Percentiles rank a stretch among this genome's conserved stretches.
Conservation (phyloP, 2,888 invertebrate genomes). For the Caenorhabditis uteleia region DNA sequence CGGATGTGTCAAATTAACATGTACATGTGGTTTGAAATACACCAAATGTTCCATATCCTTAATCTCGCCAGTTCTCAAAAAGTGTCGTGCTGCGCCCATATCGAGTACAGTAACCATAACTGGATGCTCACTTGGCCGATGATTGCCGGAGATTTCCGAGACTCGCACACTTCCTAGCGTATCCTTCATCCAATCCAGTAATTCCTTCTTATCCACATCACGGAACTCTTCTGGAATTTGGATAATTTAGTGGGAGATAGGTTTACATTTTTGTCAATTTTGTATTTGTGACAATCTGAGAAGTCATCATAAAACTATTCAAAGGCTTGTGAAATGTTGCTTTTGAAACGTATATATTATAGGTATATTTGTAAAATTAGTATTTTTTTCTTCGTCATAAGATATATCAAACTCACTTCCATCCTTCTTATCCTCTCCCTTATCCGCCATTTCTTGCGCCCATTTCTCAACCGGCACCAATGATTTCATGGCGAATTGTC, state of each 20-base stretch:
- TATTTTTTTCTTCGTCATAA: slow-evolving; percentile 1
- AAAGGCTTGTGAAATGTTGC: not conserved
- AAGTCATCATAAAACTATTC: not conserved
- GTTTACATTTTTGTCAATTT: not conserved
- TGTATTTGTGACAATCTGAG: not conserved
- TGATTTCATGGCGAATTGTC: slow-evolving; percentile 82
- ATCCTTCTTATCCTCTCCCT: slow-evolving; percentile 67
- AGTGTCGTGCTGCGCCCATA: slow-evolving; percentile 94
- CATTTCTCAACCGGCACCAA: slow-evolving; percentile 92
- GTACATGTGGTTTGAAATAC: slow-evolving; percentile 80
- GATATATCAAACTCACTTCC: slow-evolving; percentile 25
- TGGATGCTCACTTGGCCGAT: slow-evolving; percentile 85
- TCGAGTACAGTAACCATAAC: slow-evolving; percentile 91
- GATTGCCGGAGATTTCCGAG: slow-evolving; percentile 75
- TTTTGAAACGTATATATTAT: no score
- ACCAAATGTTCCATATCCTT: slow-evolving; percentile 77
- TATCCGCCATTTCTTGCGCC: slow-evolving; percentile 73
- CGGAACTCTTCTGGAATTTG: slow-evolving; percentile 77
- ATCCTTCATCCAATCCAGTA: slow-evolving; percentile 82
- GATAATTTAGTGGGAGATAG: not conserved
- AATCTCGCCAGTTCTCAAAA: slow-evolving; percentile 79
- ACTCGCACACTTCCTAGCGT: slow-evolving; percentile 76
- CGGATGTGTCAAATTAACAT: slow-evolving; percentile 90
- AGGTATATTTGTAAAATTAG: no score
- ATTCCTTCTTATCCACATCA: slow-evolving; percentile 80